Conservation (phyloP, 64 coral and sea anemone genomes). For the Platygyra sinensis region DNA sequence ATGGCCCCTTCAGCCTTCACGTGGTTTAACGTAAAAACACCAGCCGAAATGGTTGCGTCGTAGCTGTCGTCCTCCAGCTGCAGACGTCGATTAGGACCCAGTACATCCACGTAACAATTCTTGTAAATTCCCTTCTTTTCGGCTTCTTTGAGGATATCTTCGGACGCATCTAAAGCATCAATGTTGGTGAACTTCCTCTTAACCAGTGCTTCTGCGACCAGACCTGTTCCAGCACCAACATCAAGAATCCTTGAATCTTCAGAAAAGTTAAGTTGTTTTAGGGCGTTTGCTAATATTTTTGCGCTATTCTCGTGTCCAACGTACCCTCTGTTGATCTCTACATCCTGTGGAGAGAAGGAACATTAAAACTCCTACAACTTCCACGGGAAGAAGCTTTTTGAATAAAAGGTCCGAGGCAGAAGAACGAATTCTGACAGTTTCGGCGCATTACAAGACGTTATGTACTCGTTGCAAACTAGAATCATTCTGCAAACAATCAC, state of each 20-base stretch:
- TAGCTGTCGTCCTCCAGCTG: conserved; percentile 56
- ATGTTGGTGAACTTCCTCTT: conserved; percentile 77
- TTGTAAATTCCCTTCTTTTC: conserved; percentile 80
- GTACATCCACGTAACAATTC: conserved; percentile 50
- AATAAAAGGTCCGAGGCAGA: not conserved
- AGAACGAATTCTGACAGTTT: not conserved
- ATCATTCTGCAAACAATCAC: no score
- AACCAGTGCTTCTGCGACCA: conserved; percentile 56
- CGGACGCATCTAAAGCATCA: conserved; percentile 74
- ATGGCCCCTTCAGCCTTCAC: conserved; percentile 86
- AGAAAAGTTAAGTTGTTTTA: conserved; percentile 45
- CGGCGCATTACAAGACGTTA: no score
- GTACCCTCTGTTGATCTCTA: conserved; percentile 68
- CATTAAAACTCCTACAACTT: not conserved
- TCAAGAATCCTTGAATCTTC: conserved; percentile 75
- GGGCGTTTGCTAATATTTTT: conserved; percentile 25
- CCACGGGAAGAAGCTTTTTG: not conserved
- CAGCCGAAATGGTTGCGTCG: conserved; percentile 78
- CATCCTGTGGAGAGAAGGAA: conserved; percentile 49
- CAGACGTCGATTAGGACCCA: conserved; percentile 47
- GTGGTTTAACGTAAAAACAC: conserved; percentile 81
- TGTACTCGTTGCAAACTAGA: no score
- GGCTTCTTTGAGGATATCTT: conserved; percentile 68
- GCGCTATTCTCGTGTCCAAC: conserved; percentile 49
- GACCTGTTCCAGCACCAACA: conserved; percentile 88